Evolutionary conservation across 2,888 invertebrate genomes (phyloP).

Genomic region (Caenorhabditis sinica): DNA sequence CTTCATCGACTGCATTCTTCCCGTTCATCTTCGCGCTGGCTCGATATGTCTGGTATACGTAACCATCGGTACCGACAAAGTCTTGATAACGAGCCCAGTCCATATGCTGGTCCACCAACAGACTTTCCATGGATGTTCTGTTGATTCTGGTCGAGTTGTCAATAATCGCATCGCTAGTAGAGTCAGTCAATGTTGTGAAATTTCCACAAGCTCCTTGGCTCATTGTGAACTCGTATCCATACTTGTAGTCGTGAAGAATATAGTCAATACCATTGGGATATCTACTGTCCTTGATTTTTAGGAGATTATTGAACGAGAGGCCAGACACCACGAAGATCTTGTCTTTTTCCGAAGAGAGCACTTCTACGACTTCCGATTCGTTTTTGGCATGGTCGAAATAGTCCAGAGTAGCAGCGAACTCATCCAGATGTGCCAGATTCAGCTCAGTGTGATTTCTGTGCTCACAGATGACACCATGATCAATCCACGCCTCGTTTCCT

Average conservation of each 20-base stretch:
- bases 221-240: slow-evolving; percentile 63
- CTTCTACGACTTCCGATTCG: slow-evolving; percentile 35
- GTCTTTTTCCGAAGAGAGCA: slow-evolving; percentile 45
- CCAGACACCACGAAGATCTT: slow-evolving; percentile 49
- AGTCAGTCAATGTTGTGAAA: neutral
- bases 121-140: slow-evolving; percentile 15
- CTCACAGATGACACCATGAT: slow-evolving; percentile 51
- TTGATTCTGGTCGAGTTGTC: neutral
- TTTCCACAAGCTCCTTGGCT: slow-evolving; percentile 24
- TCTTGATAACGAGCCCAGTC: slow-evolving; percentile 18
- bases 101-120: slow-evolving; percentile 23
- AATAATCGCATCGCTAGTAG: slow-evolving; percentile 41
- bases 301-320: slow-evolving; percentile 32
- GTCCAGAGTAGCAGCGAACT: slow-evolving; percentile 48
- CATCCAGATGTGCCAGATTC: slow-evolving; percentile 30
- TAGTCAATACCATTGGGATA: slow-evolving; percentile 52
- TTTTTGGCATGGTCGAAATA: slow-evolving; percentile 41
- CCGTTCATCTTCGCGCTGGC: neutral
- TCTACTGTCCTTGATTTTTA: neutral
- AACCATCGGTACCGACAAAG: slow-evolving; percentile 38
- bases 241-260: slow-evolving; percentile 62
- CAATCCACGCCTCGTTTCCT: slow-evolving; percentile 29
- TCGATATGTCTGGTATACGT: slow-evolving; percentile 13
- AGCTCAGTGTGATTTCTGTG: neutral
- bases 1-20: neutral